Evolutionary conservation across 2,113 vertebrate species (phyloP), one percentile per base, ranked within the genome.

Genomic region (Bubo blakistoni): DNA sequence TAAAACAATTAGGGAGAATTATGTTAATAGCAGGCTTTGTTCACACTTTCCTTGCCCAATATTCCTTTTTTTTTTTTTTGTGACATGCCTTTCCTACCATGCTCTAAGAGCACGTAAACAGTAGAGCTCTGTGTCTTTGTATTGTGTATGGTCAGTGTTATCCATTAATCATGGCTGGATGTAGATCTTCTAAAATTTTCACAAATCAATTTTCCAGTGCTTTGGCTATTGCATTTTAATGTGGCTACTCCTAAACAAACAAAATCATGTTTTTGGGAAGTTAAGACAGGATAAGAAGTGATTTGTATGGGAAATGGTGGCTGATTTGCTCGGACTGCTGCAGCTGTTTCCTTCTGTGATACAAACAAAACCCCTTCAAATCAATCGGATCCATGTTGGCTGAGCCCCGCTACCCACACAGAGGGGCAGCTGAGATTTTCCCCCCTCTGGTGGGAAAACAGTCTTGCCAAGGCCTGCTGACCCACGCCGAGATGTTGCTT

Each of bases 301-400:
- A 95, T 96, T 96, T 92, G 89, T 94, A 96, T 96, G 94, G 94
- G 92, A 97, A 98, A 97, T 94, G 92, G 92, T 96, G 94, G 89
- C 87, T 90, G 92, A 87, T 97, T 97, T 95, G 72, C 92, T 95
- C 55, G 4, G 85, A 3, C 79, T 69, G 90, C 80, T 95, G 84
- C 95, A 94, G 92, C 95, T 97, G 96, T 96, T 96, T 96, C 92
- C 84, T 61, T 82, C 96, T 94, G 96, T 79, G 89, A 67, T 62
- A 74, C 0, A 4, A 94, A 80, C 86, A 88, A 97, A 96, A 92
- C 86, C 94, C 66, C 89, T 96, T 96, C 90, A 86, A 95, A 94
- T 93, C 89, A 11, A 87, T 87, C 81, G 1, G 96, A 96, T 90
- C 82, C 85, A 22, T 90, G 90, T 8, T 93, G 96, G 87, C 94